A percentile compares a stretch with the other conserved stretches of the same genome.
These are phyloP conservation scores for Gadus chalcogrammus DNA, from an alignment of 2,113 vertebrate species.

Conservation along the genomic window DNA sequence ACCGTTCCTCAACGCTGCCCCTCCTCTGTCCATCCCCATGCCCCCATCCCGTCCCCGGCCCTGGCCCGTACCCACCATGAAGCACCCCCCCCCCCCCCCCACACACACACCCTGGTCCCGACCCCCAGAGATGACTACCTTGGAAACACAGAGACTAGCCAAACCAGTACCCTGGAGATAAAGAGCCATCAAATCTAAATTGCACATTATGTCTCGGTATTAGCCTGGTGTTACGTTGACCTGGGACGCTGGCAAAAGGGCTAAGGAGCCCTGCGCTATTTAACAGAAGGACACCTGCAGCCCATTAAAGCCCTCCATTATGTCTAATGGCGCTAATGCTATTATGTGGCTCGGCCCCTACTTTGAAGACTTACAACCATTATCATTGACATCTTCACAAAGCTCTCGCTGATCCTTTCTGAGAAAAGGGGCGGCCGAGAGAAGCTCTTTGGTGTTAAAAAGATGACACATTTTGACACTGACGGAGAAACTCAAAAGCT, in stretches of 20 bases:
- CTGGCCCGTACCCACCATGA: constrained; percentile 21
- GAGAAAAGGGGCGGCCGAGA: constrained; percentile 11
- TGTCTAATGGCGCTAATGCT: constrained; percentile 36
- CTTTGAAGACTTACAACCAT: constrained; percentile 41
- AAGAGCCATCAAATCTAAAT: constrained; percentile 45
- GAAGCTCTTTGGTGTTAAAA: not conserved
- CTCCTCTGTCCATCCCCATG: constrained; percentile 11
- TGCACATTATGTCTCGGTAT: constrained; percentile 34
- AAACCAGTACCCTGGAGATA: constrained; percentile 51
- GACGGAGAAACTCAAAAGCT: too few relatives aligned
- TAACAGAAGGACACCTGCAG: constrained; percentile 35
- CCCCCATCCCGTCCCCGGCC: constrained; percentile 30
- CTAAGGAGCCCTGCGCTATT: not conserved
- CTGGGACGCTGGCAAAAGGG: not conserved
- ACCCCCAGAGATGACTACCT: too few relatives aligned
- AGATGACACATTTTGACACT: too few relatives aligned
- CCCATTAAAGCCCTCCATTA: constrained; percentile 42
- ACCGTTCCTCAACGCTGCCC: constrained; percentile 47
- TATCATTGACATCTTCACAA: constrained; percentile 16
- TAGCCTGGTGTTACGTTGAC: constrained; percentile 45
- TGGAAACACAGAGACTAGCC: constrained; percentile 47
- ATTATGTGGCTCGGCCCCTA: constrained; percentile 26
- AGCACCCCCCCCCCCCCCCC: too few relatives aligned
- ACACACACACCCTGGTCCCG: not conserved
- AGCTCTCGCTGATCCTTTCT: constrained; percentile 26